Evolutionary conservation across 1,140 invertebrate genomes (phyloP).

Genomic region (Hyles euphorbiae): DNA sequence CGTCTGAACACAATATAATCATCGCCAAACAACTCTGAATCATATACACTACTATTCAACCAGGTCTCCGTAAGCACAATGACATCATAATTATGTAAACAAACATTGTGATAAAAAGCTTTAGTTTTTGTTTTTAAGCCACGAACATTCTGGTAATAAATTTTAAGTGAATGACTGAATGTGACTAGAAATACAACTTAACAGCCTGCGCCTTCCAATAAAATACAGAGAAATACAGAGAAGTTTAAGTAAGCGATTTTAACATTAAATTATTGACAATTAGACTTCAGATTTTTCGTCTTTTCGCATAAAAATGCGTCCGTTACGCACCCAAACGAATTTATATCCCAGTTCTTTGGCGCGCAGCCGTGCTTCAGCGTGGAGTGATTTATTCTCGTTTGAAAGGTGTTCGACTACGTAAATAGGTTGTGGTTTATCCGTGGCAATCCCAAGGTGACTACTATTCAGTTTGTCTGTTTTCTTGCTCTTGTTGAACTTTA

Average conservation of each 20-base stretch:
- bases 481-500: constrained; percentile 1
- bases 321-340: constrained; percentile 25
- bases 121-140: constrained; percentile 6
- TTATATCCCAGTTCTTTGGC: constrained; percentile 21
- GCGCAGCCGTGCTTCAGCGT: constrained; percentile 16
- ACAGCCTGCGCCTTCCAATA: background rate
- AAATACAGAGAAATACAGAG: background rate
- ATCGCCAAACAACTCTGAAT: constrained; percentile 1
- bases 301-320: constrained; percentile 9
- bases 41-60: background rate
- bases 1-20: background rate
- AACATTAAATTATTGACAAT: background rate
- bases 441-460: constrained; percentile 12
- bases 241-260: constrained; percentile 1
- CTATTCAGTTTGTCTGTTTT: background rate
- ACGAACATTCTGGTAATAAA: constrained; percentile 7
- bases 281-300: background rate
- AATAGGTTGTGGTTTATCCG: constrained; percentile 10
- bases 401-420: constrained; percentile 20
- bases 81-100: constrained; percentile 1
- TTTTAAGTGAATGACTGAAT: constrained; percentile 8
- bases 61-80: constrained; percentile 7
- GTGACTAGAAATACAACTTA: background rate
- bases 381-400: constrained; percentile 18
- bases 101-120: background rate